These are phyloP conservation scores for Sminthopsis crassicaudata DNA, from an alignment of 2,113 vertebrate species.

Conservation along the genomic window DNA sequence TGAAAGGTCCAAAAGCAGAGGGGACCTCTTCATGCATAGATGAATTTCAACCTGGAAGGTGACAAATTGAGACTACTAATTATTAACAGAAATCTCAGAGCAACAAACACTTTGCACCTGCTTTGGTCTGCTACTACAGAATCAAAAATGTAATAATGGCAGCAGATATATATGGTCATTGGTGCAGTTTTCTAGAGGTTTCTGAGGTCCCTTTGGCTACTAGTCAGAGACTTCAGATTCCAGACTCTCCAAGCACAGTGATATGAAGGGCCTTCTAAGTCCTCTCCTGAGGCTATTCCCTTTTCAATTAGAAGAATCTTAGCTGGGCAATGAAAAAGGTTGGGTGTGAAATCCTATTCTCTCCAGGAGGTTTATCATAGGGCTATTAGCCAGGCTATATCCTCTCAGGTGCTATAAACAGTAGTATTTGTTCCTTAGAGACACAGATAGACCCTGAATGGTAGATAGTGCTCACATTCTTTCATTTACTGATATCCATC, in stretches of 20 bases:
- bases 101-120: neutral
- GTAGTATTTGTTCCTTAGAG: neutral
- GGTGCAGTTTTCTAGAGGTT: neutral
- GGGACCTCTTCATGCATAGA: neutral
- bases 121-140: neutral
- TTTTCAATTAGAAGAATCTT: conserved; percentile 42
- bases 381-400: conserved; percentile 5
- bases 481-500: neutral
- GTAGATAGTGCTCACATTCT: neutral
- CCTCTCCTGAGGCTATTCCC: neutral
- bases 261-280: neutral
- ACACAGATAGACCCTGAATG: neutral
- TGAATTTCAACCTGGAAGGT: neutral
- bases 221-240: neutral
- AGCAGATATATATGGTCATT: neutral
- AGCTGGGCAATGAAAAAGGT: neutral
- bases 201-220: neutral
- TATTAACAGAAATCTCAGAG: neutral
- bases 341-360: conserved; percentile 1
- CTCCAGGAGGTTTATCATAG: conserved; percentile 9
- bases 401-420: neutral
- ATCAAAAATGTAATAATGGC: neutral
- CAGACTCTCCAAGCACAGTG: neutral
- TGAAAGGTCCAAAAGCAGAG: neutral
- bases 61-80: neutral